Base-by-base conservation (phyloP, 2,797 vertebrate genomes). In the Eutrigla gurnardus region DNA sequence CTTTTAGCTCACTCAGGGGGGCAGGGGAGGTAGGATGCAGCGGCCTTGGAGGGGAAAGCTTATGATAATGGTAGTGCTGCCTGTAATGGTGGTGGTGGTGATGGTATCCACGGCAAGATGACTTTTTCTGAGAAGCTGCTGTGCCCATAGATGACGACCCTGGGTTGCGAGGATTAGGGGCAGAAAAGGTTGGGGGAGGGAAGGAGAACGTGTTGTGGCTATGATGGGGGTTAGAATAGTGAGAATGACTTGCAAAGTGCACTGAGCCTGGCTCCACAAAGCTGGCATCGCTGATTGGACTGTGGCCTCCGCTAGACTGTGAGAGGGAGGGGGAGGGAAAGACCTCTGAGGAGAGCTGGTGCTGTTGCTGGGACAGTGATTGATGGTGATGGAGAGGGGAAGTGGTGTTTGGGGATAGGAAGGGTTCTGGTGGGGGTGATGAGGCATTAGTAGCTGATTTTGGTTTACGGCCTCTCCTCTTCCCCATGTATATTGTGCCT, bases 401-500 rank as follows among this genome's bases (percentile, higher is more conserved):
- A 32, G 89, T 92, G 60, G 92, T 95, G 70, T 90, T 94, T 18
- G 94, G 93, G 59, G 88, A 94, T 37, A 94, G 85, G 77, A 95
- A 95, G 8, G 86, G 73, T 66, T 95, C 94, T 36, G 91, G 83
- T 35, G 92, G 87, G 10, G 91, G 82, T 1, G 90, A 85, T 53
- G 88, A 52, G 83, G 73, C 25, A 73, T 74, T 88, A 40, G 42
- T 15, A 4, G 73, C 57, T 35, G 94, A 87, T 93, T 99, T 99
- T 50, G 98, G 98, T 83, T 99, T 99, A 71, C 98, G 95, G 25
- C 98, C 98, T 86, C 98, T 95, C 79, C 97, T 96, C 76, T 99
- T 99, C 78, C 98, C 98, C 95, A 99, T 99, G 82, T 99, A 99
- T 91, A 99, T 99, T 0, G 98, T 99, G 91, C 98, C 98, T 93